Evolutionary conservation across 2,113 vertebrate species (phyloP).

Genomic region (Sialia sialis): DNA sequence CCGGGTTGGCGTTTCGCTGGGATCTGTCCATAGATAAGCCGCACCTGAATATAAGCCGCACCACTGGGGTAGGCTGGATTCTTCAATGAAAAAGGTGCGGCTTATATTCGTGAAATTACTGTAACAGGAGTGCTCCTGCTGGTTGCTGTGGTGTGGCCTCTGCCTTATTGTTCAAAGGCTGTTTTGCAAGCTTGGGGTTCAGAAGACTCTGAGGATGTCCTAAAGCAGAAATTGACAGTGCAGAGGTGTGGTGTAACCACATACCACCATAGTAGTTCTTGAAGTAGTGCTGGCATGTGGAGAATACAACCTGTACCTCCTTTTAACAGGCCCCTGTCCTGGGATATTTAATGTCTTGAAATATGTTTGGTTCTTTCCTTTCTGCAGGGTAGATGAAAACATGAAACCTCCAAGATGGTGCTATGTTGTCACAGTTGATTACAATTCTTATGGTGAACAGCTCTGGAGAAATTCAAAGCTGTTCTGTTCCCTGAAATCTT

Average conservation of each 20-base stretch:
- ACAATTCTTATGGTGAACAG: neutral
- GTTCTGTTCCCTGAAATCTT: constrained; percentile 1
- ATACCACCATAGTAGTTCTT: neutral
- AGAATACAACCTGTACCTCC: neutral
- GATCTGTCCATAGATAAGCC: too few species aligned
- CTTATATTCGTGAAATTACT: too few species aligned
- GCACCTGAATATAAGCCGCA: too few species aligned
- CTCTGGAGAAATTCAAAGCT: constrained; percentile 16
- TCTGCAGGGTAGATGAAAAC: neutral
- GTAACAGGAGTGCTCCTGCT: neutral
- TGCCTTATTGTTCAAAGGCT: neutral
- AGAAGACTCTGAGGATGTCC: neutral
- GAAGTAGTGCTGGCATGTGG: neutral
- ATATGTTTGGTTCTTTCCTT: neutral
- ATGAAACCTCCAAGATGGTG: neutral
- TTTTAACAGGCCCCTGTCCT: neutral
- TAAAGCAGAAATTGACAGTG: neutral
- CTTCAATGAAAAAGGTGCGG: too few species aligned
- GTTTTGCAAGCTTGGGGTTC: neutral
- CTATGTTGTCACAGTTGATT: neutral
- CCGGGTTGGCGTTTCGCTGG: too few species aligned
- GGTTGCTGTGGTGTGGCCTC: neutral
- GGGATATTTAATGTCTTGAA: neutral
- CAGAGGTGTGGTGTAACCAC: neutral
- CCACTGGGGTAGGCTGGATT: too few species aligned